Evolutionary conservation across 2,797 vertebrate species (phyloP), one percentile per base, ranked within the genome.

Genomic region (Cuniculus paca): DNA sequence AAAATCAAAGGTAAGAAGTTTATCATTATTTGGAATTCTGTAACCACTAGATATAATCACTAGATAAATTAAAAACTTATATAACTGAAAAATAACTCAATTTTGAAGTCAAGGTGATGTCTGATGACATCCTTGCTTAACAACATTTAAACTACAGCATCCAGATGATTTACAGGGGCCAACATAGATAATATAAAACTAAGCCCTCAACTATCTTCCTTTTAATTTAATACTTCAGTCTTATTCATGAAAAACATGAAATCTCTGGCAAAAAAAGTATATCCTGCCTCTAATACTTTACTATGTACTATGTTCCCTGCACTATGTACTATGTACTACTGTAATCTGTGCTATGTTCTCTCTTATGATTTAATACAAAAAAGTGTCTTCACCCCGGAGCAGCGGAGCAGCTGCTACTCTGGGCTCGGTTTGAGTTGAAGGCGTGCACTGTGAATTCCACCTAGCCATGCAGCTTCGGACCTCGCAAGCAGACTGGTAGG

Each of bases 211-310:
- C 17, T 52, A 60, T 50, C 17, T 92, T 87, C 77, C 81, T 75
- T 90, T 16, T 85, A 85, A 79, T 72, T 83, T 92, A 94, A 68
- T 56, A 80, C 4, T 70, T 81, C 78, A 14, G 13, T 63, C 36
- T 92, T 92, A 79, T 72, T 77, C 22, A 84, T 82, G 31, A 91
- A 42, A 88, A 89, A 52, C 60, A 87, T 28, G 31, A 34, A 90
- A 4, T 17, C 48, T 94, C 24, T 82, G 31, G 45, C 5, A 88
- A 85, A 28, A 79, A 83, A 96, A 70, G 52, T 81, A 88, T 36
- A 91, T 58, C 78, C 24, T 88, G 31, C 11, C 26, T 97, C 91
- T 42, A 93, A 92, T 90, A 92, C n/a, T n/a, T n/a, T n/a, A n/a
- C n/a, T n/a, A n/a, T n/a, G n/a, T n/a, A n/a, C n/a, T n/a, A n/a